Conservation (phyloP, 2,888 invertebrate genomes). For the Aplocera efformata region DNA sequence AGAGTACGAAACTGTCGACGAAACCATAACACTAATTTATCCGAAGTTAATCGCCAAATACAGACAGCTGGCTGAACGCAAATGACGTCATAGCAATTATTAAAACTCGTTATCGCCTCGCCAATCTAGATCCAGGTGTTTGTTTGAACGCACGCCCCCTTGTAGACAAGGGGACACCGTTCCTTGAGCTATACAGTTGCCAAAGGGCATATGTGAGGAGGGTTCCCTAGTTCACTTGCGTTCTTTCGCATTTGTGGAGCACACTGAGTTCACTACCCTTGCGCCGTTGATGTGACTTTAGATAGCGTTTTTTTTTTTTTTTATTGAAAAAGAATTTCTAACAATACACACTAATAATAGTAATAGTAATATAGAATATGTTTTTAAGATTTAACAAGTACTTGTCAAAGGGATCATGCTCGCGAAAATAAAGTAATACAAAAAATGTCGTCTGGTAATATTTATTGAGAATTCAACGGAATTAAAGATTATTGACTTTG, state of each 20-base stretch:
- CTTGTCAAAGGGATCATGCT: no score
- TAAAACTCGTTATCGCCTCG: constrained; percentile 15
- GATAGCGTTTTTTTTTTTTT: no score
- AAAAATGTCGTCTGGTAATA: no score
- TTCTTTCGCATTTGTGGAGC: not conserved
- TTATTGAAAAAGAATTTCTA: no score
- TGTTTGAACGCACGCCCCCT: constrained; percentile 19
- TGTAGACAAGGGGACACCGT: constrained; percentile 21
- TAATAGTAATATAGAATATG: no score
- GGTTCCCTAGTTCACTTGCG: constrained; percentile 21
- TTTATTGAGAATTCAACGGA: no score
- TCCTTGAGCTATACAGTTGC: not conserved
- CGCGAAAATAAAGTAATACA: no score
- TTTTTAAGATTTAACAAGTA: no score
- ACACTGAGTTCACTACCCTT: constrained; percentile 22
- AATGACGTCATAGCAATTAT: constrained; percentile 20
- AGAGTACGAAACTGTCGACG: no score
- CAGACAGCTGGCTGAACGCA: not conserved
- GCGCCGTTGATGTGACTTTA: constrained; percentile 1
- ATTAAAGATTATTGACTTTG: no score
- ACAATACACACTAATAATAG: no score
- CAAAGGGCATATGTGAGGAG: not conserved
- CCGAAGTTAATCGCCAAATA: constrained; percentile 2
- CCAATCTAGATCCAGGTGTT: constrained; percentile 32
- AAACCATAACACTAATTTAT: no score